Base-by-base conservation (phyloP, 2,797 vertebrate genomes). In the Euthynnus affinis region DNA sequence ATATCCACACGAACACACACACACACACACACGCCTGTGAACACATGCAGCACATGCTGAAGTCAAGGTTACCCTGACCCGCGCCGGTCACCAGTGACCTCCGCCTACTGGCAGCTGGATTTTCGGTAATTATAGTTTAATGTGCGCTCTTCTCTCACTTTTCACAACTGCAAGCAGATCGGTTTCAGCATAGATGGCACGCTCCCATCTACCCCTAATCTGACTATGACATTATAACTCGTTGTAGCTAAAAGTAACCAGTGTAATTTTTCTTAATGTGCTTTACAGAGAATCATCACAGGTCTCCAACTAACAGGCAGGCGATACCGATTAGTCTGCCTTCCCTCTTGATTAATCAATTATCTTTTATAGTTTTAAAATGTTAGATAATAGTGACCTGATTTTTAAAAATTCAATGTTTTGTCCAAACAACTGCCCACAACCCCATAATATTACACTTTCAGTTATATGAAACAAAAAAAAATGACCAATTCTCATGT, bases 11-110 rank as follows among this genome's bases (percentile, higher is more conserved):
- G 46, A 49, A 23, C 52, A 71, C 15, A 29, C 27, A 46, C 37
- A 40, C 40, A 18, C 20, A 23, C 52, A 71, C 15, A 29, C 34
- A 9, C 14, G n/a, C 49, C 65, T 64, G 66, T 53, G n/a, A 72
- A 58, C 51, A 62, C 49, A 58, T 60, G 69, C 42, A 1, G 57
- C 34, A 25, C 70, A 52, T 3, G 37, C 48, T 49, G 49, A 65
- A 70, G 73, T 76, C 77, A 48, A 65, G 70, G 83, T 88, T 64
- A 69, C 7, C 4, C 49, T 59, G 71, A 81, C 75, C 74, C 63
- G 37, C n/a, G 14, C 52, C 27, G 15, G 74, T 70, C 52, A 56
- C 51, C 2, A 3, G 7, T 83, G 65, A 82, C 66, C 74, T 42
- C 13, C n/a, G 46, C 77, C 40, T 78, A 68, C 76, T 63, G 60